Percentiles rank a stretch among this genome's conserved stretches.
phyloP scores from a whole-genome alignment of 2,113 vertebrate genomes.

The Cathartes aura region DNA sequence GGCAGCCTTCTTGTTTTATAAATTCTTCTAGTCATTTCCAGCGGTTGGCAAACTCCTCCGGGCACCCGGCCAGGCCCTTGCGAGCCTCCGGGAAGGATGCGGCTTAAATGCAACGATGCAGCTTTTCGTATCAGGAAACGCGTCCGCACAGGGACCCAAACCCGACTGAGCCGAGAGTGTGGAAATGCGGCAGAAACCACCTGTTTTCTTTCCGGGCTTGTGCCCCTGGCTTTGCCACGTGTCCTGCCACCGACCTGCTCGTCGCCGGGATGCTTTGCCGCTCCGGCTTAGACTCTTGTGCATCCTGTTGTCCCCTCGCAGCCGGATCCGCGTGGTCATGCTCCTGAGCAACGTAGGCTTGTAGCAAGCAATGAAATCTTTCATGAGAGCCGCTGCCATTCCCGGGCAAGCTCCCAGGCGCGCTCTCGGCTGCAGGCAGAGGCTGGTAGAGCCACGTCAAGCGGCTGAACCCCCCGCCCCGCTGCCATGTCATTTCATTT shows the following conservation, averaged over 20 bases:
- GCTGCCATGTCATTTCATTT: accelerated
- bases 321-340: not conserved
- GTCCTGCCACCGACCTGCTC: not conserved
- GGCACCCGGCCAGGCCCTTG: not conserved
- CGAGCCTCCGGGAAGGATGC: not conserved
- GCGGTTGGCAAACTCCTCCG: not conserved
- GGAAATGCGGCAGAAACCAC: not conserved
- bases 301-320: not conserved
- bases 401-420: not conserved
- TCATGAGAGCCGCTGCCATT: accelerated
- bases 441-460: not conserved
- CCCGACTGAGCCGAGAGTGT: accelerated
- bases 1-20: not conserved
- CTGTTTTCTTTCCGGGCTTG: accelerated
- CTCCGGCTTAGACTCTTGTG: accelerated
- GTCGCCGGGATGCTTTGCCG: accelerated
- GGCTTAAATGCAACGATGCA: not conserved
- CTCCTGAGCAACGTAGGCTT: not conserved
- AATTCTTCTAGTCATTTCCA: slow-evolving; percentile 37
- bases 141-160: not conserved
- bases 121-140: not conserved
- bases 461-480: not conserved
- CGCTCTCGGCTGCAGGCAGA: not conserved
- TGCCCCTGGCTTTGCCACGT: accelerated
- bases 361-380: not conserved